Conservation (phyloP, 2,888 invertebrate species). For the Polia nebulosa region DNA sequence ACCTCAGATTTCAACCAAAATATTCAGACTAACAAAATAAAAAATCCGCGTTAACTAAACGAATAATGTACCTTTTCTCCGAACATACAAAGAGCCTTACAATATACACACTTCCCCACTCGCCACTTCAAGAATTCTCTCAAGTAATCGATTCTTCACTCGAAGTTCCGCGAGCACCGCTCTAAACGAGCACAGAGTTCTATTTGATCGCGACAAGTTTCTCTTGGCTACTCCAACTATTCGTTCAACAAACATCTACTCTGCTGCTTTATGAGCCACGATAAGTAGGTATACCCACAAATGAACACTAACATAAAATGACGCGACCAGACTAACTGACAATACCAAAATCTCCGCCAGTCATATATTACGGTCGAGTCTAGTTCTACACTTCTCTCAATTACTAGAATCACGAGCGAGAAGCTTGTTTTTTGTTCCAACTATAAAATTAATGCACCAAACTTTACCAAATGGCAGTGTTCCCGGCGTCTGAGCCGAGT, state of each 20-base stretch:
- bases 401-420: slow-evolving; percentile 43
- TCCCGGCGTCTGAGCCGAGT: slow-evolving; percentile 46
- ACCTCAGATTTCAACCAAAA: no score
- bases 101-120: slow-evolving; percentile 18
- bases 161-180: slow-evolving; percentile 41
- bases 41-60: background rate
- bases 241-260: slow-evolving; percentile 26
- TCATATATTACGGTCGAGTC: slow-evolving; percentile 40
- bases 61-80: slow-evolving; percentile 26
- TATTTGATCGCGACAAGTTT: slow-evolving; percentile 54
- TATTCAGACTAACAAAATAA: background rate
- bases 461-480: slow-evolving; percentile 59
- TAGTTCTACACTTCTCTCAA: slow-evolving; percentile 49
- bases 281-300: slow-evolving; percentile 23
- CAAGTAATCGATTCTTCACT: slow-evolving; percentile 59
- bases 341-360: slow-evolving; percentile 9
- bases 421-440: slow-evolving; percentile 52
- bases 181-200: slow-evolving; percentile 43
- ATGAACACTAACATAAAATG: slow-evolving; percentile 37
- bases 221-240: slow-evolving; percentile 33
- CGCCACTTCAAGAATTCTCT: slow-evolving; percentile 32
- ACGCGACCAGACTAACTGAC: slow-evolving; percentile 12
- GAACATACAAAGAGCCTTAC: slow-evolving; percentile 24
- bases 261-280: slow-evolving; percentile 18
- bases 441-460: slow-evolving; percentile 56